phyloP scores from a whole-genome alignment of 2,113 vertebrate genomes.

The Neopipo cinnamomea region DNA sequence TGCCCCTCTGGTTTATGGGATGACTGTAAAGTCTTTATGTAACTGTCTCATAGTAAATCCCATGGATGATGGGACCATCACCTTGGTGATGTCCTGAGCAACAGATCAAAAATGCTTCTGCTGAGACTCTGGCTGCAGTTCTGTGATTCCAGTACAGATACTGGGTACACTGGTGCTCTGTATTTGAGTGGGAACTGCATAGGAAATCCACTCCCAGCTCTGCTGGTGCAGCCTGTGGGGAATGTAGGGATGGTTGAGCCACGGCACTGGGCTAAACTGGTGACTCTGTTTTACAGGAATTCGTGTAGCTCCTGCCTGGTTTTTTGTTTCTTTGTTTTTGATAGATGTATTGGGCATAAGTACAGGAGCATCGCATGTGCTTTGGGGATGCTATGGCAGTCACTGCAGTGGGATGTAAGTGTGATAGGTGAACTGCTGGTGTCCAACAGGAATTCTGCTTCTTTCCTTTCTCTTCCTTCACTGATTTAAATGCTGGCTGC shows the following conservation, averaged over 20 bases:
- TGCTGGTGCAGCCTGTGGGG: not conserved
- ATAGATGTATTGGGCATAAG: conserved; percentile 5
- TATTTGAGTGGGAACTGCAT: not conserved
- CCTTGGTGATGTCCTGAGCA: not conserved
- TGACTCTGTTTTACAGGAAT: not conserved
- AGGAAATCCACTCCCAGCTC: not conserved
- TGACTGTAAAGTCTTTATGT: not conserved
- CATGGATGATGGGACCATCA: not conserved
- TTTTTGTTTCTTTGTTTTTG: conserved; percentile 33
- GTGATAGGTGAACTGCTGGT: not conserved
- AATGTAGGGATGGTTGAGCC: rapidly evolving
- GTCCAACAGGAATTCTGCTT: not conserved
- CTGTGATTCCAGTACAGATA: not conserved
- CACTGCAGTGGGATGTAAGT: conserved; percentile 21
- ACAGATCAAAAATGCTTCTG: not conserved
- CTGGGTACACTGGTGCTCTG: not conserved
- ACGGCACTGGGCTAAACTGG: not conserved
- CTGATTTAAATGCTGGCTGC: not conserved
- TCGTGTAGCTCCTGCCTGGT: not conserved
- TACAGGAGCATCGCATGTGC: not conserved
- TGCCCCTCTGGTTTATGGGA: not conserved
- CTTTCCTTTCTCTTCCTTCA: not conserved
- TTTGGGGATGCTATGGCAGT: conserved; percentile 12
- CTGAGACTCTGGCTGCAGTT: not conserved
- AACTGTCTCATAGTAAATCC: not conserved